Evolutionary conservation across 2,113 vertebrate species (phyloP).

Genomic region (Aldabrachelys gigantea): DNA sequence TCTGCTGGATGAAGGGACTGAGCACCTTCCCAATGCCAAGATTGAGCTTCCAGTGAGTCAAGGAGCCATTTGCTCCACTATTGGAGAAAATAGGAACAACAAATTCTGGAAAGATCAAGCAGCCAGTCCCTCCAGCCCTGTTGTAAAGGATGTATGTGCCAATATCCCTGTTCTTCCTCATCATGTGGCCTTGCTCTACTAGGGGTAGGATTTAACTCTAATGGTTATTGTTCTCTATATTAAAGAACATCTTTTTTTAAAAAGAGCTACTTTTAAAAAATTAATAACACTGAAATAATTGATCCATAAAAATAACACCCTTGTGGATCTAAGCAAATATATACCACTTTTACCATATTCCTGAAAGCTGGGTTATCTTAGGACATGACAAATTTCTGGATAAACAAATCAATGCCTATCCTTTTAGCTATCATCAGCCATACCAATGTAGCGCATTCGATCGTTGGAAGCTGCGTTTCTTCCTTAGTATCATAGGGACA

Average conservation of each 20-base stretch:
- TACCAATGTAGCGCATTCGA: not conserved
- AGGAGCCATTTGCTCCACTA: not conserved
- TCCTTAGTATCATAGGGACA: not conserved
- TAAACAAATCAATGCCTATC: not conserved
- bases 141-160: too few relatives aligned
- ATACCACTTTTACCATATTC: not conserved
- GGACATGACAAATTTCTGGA: not conserved
- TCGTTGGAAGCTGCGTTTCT: not conserved
- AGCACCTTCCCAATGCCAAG: not conserved
- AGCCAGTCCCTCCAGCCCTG: not conserved
- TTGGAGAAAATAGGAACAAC: not conserved
- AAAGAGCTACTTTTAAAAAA: not conserved
- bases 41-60: not conserved
- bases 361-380: not conserved
- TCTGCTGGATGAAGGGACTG: not conserved
- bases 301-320: not conserved
- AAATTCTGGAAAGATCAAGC: not conserved
- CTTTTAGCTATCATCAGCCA: not conserved
- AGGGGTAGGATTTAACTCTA: accelerated
- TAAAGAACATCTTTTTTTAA: not conserved
- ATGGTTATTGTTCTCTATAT: not conserved
- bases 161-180: not conserved
- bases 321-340: not conserved
- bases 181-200: not conserved
- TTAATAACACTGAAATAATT: not conserved